These are phyloP conservation scores for Remorina albescens DNA, from an alignment of 2,797 vertebrate species.

Conservation along the genomic window DNA sequence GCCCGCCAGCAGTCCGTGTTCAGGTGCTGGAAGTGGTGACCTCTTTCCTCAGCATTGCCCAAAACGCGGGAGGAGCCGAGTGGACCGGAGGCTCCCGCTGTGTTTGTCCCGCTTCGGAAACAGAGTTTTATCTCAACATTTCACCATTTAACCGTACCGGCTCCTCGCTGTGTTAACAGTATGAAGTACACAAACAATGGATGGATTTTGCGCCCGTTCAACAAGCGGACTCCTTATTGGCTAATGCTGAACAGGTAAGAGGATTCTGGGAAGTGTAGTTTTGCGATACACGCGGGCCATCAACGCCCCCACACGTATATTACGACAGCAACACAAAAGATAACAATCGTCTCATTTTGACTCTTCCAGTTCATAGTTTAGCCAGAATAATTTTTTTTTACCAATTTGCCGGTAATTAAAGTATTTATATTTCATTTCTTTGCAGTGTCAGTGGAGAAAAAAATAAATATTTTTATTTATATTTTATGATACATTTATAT, in stretches of 20 bases:
- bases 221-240: conserved; percentile 59
- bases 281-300: fast-evolving
- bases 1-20: conserved; percentile 12
- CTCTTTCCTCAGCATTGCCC: conserved; percentile 32
- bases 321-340: too few relatives aligned
- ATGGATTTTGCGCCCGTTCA: conserved; percentile 68
- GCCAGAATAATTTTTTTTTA: too few relatives aligned
- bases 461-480: too few relatives aligned
- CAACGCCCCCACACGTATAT: too few relatives aligned
- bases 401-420: too few relatives aligned
- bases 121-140: fast-evolving
- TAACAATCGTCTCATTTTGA: too few relatives aligned
- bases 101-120: not conserved
- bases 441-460: too few relatives aligned
- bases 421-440: too few relatives aligned
- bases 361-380: too few relatives aligned
- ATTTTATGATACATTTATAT: too few relatives aligned
- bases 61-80: not conserved
- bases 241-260: fast-evolving
- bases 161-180: too few relatives aligned
- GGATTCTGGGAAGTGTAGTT: conserved; percentile 73
- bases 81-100: not conserved
- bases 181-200: not conserved
- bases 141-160: fast-evolving
- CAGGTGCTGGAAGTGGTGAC: not conserved